Evolutionary conservation across 1,140 invertebrate species (phyloP).

Genomic region (Formica selysi): DNA sequence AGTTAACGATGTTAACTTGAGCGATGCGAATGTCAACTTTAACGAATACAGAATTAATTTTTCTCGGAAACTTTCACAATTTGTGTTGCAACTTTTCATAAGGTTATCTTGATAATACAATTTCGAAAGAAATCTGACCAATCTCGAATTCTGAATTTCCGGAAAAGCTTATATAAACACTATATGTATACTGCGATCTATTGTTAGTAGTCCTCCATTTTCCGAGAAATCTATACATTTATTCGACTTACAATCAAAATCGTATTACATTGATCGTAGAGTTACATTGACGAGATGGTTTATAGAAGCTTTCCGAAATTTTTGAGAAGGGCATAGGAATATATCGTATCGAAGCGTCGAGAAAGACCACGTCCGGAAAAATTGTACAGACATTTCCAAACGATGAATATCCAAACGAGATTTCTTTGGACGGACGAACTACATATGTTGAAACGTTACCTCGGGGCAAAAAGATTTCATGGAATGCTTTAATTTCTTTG

Average conservation of each 20-base stretch:
- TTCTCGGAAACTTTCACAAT: constrained; percentile 1
- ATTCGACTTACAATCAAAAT: constrained; percentile 44
- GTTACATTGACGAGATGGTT: neutral
- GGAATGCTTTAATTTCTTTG: constrained; percentile 41
- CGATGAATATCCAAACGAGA: constrained; percentile 55
- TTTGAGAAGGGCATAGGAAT: constrained; percentile 20
- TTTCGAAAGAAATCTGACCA: neutral
- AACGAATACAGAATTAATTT: neutral
- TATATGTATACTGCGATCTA: neutral
- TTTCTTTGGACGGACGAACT: constrained; percentile 35
- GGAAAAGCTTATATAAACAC: neutral
- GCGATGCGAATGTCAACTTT: neutral
- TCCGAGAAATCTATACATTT: neutral
- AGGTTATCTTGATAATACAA: constrained; percentile 23
- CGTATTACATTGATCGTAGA: constrained; percentile 16
- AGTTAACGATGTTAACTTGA: neutral
- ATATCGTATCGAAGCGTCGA: constrained; percentile 21
- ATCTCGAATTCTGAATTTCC: neutral
- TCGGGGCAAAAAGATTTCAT: constrained; percentile 35
- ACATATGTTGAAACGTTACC: constrained; percentile 8
- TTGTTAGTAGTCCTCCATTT: constrained; percentile 2
- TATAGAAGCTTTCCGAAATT: constrained; percentile 28
- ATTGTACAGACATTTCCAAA: constrained; percentile 1
- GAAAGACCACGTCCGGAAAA: neutral
- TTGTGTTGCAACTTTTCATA: neutral